Base-by-base conservation (phyloP, 1,140 invertebrate genomes). In the Drosophila kikkawai region DNA sequence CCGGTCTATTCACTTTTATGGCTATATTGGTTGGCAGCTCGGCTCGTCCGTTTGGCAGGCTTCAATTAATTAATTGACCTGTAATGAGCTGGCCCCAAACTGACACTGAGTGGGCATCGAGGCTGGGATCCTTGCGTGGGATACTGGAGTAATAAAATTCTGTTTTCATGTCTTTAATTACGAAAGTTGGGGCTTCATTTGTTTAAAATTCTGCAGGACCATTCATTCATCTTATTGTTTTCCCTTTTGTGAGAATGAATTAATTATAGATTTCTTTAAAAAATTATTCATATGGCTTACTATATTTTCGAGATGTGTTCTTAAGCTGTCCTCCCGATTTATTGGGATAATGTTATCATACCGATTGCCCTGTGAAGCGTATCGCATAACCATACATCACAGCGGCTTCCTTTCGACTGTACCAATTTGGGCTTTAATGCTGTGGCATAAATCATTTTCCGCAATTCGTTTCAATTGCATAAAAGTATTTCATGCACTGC, bases 391-490 rank as follows among this genome's bases (percentile, higher is more conserved):
- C 59, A 70, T 85, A 51, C 65, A 82, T 82, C 77, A 80, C 48
- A 22, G n/a, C 26, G 17, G 36, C 59, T 71, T 75, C 57, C 79
- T 42, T 59, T 63, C 58, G 59, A 51, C 65, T 68, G 76, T 74
- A 83, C 76, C 86, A 80, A 88, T 87, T 87, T 79, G 81, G 58
- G 63, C 79, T 84, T 78, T 88, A 87, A 87, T 87, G 85, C 84
- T 78, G 66, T 79, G 66, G 66, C 78, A 87, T 87, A 87, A 87
- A 88, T 87, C 83, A 88, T 88, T 80, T 87, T 87, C 57, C 47
- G 66, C 76, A 79, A 79, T 79, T 79, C 73, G 68, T 87, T 87
- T 88, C 84, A 88, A 88, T 87, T 88, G 85, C 85, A 68, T 73
- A 59, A 80, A 84, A 83, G 82, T 88, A 90, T 88, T 87, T 88